These are phyloP conservation scores for Drepana falcataria DNA, from an alignment of 2,888 invertebrate genomes.

Conservation along the genomic window DNA sequence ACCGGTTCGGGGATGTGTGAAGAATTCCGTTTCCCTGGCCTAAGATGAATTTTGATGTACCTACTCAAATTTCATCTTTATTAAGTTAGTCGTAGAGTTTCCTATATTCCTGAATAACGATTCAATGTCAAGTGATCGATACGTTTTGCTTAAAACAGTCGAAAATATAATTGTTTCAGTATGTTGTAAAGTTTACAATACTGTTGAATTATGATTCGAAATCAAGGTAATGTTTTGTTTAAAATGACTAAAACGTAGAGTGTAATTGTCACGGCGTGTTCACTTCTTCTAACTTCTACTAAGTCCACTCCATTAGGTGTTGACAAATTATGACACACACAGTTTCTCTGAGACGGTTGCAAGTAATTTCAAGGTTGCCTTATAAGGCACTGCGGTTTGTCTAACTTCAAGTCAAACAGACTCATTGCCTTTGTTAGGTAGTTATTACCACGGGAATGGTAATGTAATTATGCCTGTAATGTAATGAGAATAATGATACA, in stretches of 20 bases:
- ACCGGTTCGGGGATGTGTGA: no score
- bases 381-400: constrained; percentile 50
- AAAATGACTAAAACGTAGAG: no score
- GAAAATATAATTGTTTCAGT: no score
- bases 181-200: no score
- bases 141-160: no score
- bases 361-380: constrained; percentile 36
- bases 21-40: no score
- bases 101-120: no score
- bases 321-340: not conserved
- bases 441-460: constrained; percentile 44
- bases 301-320: not conserved
- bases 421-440: constrained; percentile 49
- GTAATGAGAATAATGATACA: constrained; percentile 22
- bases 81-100: no score
- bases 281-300: not conserved
- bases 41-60: no score
- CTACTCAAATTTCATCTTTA: no score
- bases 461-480: constrained; percentile 29
- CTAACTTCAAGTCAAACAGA: constrained; percentile 25
- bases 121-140: no score
- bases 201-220: not conserved
- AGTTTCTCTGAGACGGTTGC: not conserved
- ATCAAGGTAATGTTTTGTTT: not conserved
- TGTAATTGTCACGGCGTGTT: not conserved